phyloP scores from a whole-genome alignment of 2,113 vertebrate genomes.

The Sylvia atricapilla region DNA sequence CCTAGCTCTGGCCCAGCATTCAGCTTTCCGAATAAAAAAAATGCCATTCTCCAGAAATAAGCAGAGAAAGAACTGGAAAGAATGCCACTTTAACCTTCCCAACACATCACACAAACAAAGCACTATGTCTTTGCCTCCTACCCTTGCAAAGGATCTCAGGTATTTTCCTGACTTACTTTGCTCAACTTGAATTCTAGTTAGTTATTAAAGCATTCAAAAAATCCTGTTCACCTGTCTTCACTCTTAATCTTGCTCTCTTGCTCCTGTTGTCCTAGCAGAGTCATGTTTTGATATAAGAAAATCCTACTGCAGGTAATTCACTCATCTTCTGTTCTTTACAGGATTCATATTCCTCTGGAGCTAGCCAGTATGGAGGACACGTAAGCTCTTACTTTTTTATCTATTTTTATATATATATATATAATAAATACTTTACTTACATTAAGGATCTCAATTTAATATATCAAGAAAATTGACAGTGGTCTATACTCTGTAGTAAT shows the following conservation, averaged over 20 bases:
- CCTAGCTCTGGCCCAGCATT: background rate
- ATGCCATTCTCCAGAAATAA: background rate
- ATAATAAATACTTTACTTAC: background rate
- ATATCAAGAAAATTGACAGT: background rate
- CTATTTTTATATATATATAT: background rate
- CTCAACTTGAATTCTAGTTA: background rate
- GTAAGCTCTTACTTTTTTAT: slow-evolving; percentile 13
- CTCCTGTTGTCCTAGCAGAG: background rate
- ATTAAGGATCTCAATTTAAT: background rate
- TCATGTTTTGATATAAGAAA: background rate
- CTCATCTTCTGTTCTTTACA: background rate
- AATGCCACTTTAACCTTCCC: background rate
- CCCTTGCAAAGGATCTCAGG: background rate
- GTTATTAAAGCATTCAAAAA: background rate
- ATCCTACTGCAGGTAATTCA: background rate
- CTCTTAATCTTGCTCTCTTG: background rate
- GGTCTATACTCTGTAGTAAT: background rate
- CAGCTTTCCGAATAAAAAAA: background rate
- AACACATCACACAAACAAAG: background rate
- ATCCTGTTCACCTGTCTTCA: background rate
- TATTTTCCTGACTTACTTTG: background rate
- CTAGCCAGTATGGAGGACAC: slow-evolving; percentile 28
- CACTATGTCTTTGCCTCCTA: background rate
- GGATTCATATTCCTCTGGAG: slow-evolving; percentile 46
- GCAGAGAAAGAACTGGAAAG: background rate